Base-by-base conservation (phyloP, 2,888 invertebrate genomes). In the Drosophila fulvimacula region DNA sequence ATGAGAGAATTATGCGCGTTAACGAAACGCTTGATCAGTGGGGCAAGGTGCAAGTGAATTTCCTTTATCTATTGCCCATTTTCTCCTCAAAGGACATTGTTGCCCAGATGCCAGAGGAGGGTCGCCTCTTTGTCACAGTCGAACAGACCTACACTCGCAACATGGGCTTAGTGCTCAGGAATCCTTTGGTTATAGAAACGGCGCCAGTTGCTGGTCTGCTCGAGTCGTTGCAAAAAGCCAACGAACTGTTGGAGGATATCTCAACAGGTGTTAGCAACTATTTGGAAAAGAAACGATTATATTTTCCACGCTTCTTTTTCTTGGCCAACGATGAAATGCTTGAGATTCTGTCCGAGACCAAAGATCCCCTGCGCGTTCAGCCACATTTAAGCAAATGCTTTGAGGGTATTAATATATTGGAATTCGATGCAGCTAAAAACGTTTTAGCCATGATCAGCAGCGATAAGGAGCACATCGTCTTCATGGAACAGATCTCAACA, bases 301-400 rank as follows among this genome's bases (percentile, higher is more conserved):
- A 93, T 82, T 96, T 96, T 89, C 94, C 96, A 15, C 94, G 96
- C 76, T 95, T 96, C 87, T 96, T 96, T 92, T 96, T 96, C 84
- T 91, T 96, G 60, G 95, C 96, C 1, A 96, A 96, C 90, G 94
- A 95, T 77, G 96, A 96, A 91, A 94, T 96, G 92, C 92, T 96
- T 56, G 95, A 95, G 82, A 95, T 96, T 73, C 92, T 96, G 27
- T 95, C 96, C 1, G 95, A 95, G 91, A 94, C 95, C 2, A 94
- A 94, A 86, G 94, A 95, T 89, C 94, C 94, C 0, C 77, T 93
- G 13, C 93, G 94, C 53, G 94, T 95, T 6, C 94, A 95, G 76
- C 94, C 95, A 0, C 94, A 95, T 89, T 89, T 96, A 48, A 94
- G 94, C 82, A 96, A 96, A 90, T 96, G 95, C 89, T 96, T 96